These are phyloP conservation scores for Bungarus multicinctus DNA, from an alignment of 2,113 vertebrate species.

Conservation along the genomic window DNA sequence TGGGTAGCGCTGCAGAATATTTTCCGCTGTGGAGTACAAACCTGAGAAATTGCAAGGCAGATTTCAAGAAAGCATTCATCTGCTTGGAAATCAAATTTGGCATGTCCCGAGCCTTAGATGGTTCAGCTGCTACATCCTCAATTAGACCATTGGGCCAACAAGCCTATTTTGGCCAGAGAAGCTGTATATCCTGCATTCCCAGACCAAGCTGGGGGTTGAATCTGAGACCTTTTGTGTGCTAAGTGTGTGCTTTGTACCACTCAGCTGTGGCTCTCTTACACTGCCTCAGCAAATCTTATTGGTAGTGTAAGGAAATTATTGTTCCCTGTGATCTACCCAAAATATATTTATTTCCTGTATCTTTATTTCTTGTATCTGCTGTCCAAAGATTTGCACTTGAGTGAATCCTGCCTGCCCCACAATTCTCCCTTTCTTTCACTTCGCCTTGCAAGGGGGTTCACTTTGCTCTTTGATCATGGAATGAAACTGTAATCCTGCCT, in stretches of 20 bases:
- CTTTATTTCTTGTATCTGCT: neutral
- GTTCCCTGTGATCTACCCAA: slow-evolving; percentile 28
- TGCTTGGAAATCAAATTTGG: neutral
- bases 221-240: neutral
- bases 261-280: neutral
- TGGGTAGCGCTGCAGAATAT: neutral
- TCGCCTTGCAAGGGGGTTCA: slow-evolving; percentile 33
- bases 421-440: neutral
- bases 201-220: neutral
- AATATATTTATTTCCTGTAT: slow-evolving; percentile 14
- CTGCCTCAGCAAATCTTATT: neutral
- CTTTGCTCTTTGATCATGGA: slow-evolving; percentile 39
- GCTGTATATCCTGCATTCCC: neutral
- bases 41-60: neutral
- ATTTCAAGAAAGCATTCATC: neutral
- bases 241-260: neutral
- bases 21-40: neutral
- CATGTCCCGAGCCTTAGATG: neutral
- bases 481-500: slow-evolving; percentile 26
- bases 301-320: neutral
- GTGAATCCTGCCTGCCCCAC: neutral
- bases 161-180: neutral
- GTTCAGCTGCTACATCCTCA: neutral
- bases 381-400: slow-evolving; percentile 13
- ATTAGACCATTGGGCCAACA: neutral